These are phyloP conservation scores for Strigamia transsilvanica DNA, from an alignment of 2,888 invertebrate species.

Conservation along the genomic window DNA sequence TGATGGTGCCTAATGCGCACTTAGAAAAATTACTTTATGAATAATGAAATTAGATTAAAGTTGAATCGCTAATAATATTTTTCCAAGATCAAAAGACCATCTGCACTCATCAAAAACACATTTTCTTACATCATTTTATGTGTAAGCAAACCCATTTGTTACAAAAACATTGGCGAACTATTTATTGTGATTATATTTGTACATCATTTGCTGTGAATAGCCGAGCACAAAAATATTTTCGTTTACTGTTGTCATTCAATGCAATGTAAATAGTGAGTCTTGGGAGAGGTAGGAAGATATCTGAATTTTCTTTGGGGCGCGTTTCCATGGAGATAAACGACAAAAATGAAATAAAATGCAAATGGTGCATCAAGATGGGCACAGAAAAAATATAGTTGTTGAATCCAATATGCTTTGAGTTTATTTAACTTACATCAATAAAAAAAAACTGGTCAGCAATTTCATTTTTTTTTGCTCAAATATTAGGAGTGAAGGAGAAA, in stretches of 20 bases:
- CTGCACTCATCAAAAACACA: constrained; percentile 17
- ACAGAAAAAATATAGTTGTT: neutral
- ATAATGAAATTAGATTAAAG: constrained; percentile 22
- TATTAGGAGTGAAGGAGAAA: neutral
- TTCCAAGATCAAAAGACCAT: neutral
- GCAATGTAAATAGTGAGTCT: constrained; percentile 5
- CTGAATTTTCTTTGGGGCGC: neutral
- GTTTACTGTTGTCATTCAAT: neutral
- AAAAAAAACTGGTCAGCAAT: neutral
- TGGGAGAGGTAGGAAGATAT: neutral
- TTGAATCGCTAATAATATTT: neutral
- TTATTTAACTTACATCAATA: constrained; percentile 21
- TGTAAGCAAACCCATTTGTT: too few species aligned
- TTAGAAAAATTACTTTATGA: constrained; percentile 32
- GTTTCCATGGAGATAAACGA: neutral
- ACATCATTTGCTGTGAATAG: too few species aligned
- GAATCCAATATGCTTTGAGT: constrained; percentile 13
- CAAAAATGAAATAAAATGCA: constrained; percentile 31
- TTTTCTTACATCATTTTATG: neutral
- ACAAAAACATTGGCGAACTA: too few species aligned
- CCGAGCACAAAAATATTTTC: too few species aligned
- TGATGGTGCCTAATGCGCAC: neutral
- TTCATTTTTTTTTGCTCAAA: constrained; percentile 1
- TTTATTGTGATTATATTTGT: too few species aligned
- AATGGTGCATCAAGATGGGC: neutral